These are phyloP conservation scores for Oryzias celebensis DNA, from an alignment of 2,113 vertebrate species.

Conservation along the genomic window DNA sequence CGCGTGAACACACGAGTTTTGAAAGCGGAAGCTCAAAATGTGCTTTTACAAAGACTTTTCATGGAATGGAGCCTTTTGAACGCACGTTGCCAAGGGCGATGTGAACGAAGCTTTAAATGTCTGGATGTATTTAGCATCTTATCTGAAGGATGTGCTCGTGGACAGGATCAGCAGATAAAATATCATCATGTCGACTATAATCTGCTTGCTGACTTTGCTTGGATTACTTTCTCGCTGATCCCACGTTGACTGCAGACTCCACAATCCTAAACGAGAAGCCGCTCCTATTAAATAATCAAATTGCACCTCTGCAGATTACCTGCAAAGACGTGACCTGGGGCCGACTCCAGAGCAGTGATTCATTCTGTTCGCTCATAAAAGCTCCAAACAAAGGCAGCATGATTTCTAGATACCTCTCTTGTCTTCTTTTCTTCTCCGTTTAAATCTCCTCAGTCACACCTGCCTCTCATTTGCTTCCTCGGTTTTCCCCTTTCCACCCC, in stretches of 20 bases:
- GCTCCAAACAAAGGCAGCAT: neutral
- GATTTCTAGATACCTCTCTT: neutral
- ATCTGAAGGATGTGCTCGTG: too few relatives aligned
- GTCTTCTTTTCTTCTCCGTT: slow-evolving; percentile 9
- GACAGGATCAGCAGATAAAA: too few relatives aligned
- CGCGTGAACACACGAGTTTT: too few relatives aligned
- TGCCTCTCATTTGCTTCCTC: slow-evolving; percentile 17
- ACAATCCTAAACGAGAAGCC: neutral
- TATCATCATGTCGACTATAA: neutral
- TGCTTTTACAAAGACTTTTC: too few relatives aligned
- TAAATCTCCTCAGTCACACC: slow-evolving; percentile 31
- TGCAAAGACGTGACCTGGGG: neutral
- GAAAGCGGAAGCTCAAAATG: too few relatives aligned
- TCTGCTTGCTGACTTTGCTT: neutral
- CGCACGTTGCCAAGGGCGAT: too few relatives aligned
- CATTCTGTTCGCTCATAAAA: too few relatives aligned
- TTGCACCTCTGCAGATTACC: slow-evolving; percentile 3
- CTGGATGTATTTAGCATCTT: too few relatives aligned
- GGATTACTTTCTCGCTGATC: slow-evolving; percentile 6
- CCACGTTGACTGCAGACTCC: neutral
- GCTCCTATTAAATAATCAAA: slow-evolving; percentile 1
- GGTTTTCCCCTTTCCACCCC: slow-evolving; percentile 16
- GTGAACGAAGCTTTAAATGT: too few relatives aligned
- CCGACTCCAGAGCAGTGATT: too few relatives aligned
- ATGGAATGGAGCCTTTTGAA: too few relatives aligned